Percentiles rank a stretch among this genome's conserved stretches.
These are phyloP conservation scores for Brachypodius melanocephalos DNA, from an alignment of 2,113 vertebrate species.

Conservation along the genomic window DNA sequence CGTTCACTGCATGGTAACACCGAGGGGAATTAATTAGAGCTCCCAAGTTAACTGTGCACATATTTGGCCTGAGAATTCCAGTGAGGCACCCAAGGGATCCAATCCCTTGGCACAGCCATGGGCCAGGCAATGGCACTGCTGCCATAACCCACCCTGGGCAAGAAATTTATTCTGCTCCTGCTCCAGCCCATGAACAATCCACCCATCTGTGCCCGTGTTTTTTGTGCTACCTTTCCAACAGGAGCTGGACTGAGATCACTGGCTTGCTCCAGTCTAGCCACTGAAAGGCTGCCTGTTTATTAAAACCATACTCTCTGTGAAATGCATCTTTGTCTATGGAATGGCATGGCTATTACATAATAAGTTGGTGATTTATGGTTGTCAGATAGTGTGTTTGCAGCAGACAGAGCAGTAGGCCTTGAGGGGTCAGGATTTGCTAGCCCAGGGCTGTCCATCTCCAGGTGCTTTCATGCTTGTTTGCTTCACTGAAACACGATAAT, in stretches of 20 bases:
- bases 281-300: slow-evolving; percentile 48
- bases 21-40: background rate
- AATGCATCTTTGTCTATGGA: slow-evolving; percentile 55
- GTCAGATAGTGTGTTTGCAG: slow-evolving; percentile 23
- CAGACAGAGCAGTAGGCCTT: background rate
- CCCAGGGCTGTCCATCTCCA: background rate
- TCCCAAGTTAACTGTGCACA: background rate
- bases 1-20: background rate
- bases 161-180: background rate
- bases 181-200: background rate
- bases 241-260: slow-evolving; percentile 47
- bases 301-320: slow-evolving; percentile 52
- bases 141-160: rapidly evolving
- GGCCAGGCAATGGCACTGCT: background rate
- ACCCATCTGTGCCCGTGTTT: background rate
- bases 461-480: background rate
- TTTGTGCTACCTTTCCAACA: slow-evolving; percentile 42
- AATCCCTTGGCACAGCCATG: rapidly evolving
- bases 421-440: background rate
- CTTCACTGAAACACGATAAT: background rate
- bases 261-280: slow-evolving; percentile 33
- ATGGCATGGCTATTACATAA: background rate
- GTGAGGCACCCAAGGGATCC: background rate
- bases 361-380: background rate
- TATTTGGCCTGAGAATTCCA: background rate